Evolutionary conservation across 2,797 vertebrate species (phyloP), one percentile per base, ranked within the genome.

Genomic region (Coluber constrictor): DNA sequence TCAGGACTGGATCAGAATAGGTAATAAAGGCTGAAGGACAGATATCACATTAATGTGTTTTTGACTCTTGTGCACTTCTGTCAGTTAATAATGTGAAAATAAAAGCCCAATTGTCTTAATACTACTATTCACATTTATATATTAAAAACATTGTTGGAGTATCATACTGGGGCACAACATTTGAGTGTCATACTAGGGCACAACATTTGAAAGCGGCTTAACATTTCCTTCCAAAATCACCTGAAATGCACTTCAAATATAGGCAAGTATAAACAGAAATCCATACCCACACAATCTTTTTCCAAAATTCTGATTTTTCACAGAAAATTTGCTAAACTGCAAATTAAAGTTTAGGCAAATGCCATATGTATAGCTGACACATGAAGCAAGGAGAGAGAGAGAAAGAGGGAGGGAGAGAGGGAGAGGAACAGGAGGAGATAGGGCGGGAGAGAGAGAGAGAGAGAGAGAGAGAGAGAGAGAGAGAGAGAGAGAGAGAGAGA

Each of bases 261-360:
- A 93, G 37, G 61, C 37, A 59, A 43, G 11, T 29, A 87, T n/a
- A 8, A 66, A 43, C 3, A 91, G 91, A 93, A 25, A 87, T 20
- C 8, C 54, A 93, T 60, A 47, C 9, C 15, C 32, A 9, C 16
- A 23, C 29, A 89, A 5, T 9, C 20, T 60, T 54, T 29, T 55
- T 10, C 1, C 23, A 57, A 63, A 74, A 59, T 56, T 57, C 70
- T 87, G 91, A 94, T 3, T 63, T 66, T 27, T 90, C 90, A 27
- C 9, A 23, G 91, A 86, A 27, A 0, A 92, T 70, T 86, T 91
- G 32, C 87, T 89, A 88, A 91, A 37, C 0, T 12, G 4, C 7
- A 54, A 83, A 57, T 60, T 51, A 1, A 57, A 93, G 51, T 43
- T 54, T 70, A 90, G 83, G 88, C 83, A 2, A 94, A 70, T 74